Percentiles rank a stretch among this genome's conserved stretches.
Evolutionary conservation across 35 echinoderm and acorn worm genomes (phyloP).

Genomic region (Acanthaster planci): DNA sequence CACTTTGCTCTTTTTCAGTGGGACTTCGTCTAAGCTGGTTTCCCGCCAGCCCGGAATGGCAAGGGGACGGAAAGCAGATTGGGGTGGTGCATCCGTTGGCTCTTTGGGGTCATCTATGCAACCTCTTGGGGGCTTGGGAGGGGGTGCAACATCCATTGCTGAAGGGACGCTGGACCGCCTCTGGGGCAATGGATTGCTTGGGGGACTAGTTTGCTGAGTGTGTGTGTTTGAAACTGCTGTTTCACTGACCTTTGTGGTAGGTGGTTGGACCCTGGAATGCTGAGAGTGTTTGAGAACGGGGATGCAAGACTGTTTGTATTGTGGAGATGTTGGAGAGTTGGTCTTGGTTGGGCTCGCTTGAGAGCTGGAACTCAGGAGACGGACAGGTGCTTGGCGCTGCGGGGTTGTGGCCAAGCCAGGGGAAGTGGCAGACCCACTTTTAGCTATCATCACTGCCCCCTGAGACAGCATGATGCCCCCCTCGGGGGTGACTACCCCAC

Average conservation of each 20-base stretch:
- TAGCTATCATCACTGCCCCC: slow-evolving; percentile 18
- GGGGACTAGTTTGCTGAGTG: slow-evolving; percentile 19
- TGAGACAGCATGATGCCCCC: slow-evolving; percentile 3
- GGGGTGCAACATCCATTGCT: slow-evolving; percentile 23
- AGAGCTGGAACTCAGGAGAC: slow-evolving; percentile 11
- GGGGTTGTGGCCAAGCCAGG: slow-evolving; percentile 17
- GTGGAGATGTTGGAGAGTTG: background rate
- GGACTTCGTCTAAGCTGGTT: slow-evolving; percentile 43
- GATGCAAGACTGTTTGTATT: background rate
- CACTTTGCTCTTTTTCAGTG: slow-evolving; percentile 6
- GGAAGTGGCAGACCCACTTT: slow-evolving; percentile 12
- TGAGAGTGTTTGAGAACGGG: slow-evolving; percentile 18
- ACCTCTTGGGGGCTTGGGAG: slow-evolving; percentile 57
- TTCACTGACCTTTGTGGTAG: slow-evolving; percentile 32
- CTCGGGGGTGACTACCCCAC: slow-evolving; percentile 5
- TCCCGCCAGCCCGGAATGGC: slow-evolving; percentile 35
- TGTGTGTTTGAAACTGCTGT: slow-evolving; percentile 37
- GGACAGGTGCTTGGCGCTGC: slow-evolving; percentile 11
- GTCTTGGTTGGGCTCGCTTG: slow-evolving; percentile 7
- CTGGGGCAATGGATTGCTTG: slow-evolving; percentile 3
- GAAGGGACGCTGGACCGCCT: slow-evolving; percentile 21
- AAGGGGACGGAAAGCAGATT: slow-evolving; percentile 4
- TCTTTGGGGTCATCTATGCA: slow-evolving; percentile 43
- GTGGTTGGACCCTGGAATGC: background rate
- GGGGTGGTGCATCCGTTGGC: slow-evolving; percentile 17